Evolutionary conservation across 2,888 invertebrate genomes (phyloP).

Genomic region (Dastarcus helophoroides): DNA sequence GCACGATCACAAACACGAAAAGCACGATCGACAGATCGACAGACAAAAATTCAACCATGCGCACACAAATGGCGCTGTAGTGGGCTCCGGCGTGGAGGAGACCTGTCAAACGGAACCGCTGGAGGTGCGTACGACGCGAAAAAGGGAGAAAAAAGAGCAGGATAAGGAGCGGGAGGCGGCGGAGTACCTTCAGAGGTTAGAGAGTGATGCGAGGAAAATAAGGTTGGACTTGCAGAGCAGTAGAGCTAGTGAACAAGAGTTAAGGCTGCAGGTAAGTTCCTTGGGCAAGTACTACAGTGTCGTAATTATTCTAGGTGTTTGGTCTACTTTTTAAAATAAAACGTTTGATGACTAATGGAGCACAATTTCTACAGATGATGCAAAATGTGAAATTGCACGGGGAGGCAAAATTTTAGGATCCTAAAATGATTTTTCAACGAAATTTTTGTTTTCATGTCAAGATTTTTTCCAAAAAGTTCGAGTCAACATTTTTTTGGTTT

Average conservation of each 20-base stretch:
- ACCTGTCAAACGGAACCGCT: constrained; percentile 9
- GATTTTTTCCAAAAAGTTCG: too few relatives aligned
- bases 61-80: constrained; percentile 29
- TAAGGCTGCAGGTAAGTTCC: constrained; percentile 55
- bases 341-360: too few relatives aligned
- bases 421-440: too few relatives aligned
- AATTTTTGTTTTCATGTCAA: neutral
- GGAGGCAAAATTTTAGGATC: too few relatives aligned
- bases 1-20: constrained; percentile 23
- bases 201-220: constrained; percentile 58
- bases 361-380: too few relatives aligned
- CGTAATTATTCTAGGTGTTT: too few relatives aligned
- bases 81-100: constrained; percentile 23
- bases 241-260: constrained; percentile 58
- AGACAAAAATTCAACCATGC: constrained; percentile 24
- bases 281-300: too few relatives aligned
- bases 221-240: constrained; percentile 64
- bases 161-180: constrained; percentile 39
- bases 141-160: constrained; percentile 35
- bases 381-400: too few relatives aligned
- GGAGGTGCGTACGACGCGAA: constrained; percentile 15
- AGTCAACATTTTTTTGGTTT: too few relatives aligned
- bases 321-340: too few relatives aligned
- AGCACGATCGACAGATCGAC: constrained; percentile 20
- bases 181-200: constrained; percentile 50